Evolutionary conservation across 2,113 vertebrate genomes (phyloP).

Genomic region (Nematolebias whitei): DNA sequence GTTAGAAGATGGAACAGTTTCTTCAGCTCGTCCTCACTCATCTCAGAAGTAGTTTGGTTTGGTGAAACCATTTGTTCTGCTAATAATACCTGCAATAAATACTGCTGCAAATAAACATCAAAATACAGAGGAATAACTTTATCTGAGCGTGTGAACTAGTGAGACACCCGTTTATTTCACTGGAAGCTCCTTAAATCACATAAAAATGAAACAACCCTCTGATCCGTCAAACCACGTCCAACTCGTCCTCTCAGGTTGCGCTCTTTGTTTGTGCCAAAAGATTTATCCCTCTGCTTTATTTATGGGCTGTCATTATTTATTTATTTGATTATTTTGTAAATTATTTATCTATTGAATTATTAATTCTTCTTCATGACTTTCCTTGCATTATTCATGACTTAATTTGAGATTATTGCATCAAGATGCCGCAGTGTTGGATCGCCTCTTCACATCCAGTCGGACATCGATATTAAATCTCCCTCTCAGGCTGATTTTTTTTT

Average conservation of each 20-base stretch:
- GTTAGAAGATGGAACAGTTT: too few relatives aligned
- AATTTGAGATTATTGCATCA: constrained; percentile 99
- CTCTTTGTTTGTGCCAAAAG: constrained; percentile 88
- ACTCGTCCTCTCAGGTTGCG: constrained; percentile 59
- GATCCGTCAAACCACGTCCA: constrained; percentile 1
- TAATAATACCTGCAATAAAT: too few relatives aligned
- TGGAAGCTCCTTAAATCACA: too few relatives aligned
- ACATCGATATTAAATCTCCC: constrained; percentile 91
- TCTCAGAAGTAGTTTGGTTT: too few relatives aligned
- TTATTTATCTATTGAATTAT: constrained; percentile 99
- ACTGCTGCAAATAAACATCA: too few relatives aligned
- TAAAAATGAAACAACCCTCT: background rate
- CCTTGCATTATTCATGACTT: constrained; percentile 99
- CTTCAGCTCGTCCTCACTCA: too few relatives aligned
- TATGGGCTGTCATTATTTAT: constrained; percentile 97
- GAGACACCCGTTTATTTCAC: too few relatives aligned
- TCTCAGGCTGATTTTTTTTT: constrained; percentile 68
- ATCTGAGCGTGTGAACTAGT: too few relatives aligned
- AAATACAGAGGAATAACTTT: too few relatives aligned
- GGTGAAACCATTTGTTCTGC: too few relatives aligned
- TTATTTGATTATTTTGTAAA: constrained; percentile 99
- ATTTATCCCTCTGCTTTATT: constrained; percentile 97
- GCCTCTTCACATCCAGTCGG: constrained; percentile 85
- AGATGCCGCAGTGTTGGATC: constrained; percentile 89
- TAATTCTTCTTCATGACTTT: constrained; percentile 98